Evolutionary conservation across 2,797 vertebrate genomes (phyloP).

Genomic region (Pristis pectinata): DNA sequence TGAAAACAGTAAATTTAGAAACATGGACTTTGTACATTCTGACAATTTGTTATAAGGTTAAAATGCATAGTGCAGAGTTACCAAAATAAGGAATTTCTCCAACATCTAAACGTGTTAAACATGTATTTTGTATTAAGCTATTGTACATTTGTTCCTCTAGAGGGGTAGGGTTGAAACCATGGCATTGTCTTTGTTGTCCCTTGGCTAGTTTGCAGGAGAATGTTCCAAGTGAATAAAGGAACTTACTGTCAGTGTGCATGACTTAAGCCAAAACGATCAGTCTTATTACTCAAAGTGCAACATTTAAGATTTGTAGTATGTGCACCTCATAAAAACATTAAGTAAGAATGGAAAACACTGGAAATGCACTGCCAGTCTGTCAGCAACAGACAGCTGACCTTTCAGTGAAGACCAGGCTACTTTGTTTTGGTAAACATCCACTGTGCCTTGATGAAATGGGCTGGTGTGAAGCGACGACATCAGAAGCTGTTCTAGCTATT

Average conservation of each 20-base stretch:
- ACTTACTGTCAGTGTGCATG: neutral
- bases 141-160: neutral
- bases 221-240: neutral
- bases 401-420: no score
- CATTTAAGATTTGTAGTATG: neutral
- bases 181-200: neutral
- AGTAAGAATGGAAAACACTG: neutral
- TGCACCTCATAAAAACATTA: neutral
- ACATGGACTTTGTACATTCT: neutral
- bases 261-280: neutral
- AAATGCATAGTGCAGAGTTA: neutral
- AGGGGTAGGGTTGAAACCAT: neutral
- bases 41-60: neutral
- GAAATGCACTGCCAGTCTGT: no score
- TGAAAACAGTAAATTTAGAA: neutral
- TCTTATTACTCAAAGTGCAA: neutral
- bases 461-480: no score
- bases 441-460: no score
- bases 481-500: no score
- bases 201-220: neutral
- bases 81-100: neutral
- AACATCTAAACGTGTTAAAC: neutral
- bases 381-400: no score
- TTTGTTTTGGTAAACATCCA: no score
- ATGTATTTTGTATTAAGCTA: neutral